Conservation (phyloP, 2,888 invertebrate species). For the Conomelus anceps region DNA sequence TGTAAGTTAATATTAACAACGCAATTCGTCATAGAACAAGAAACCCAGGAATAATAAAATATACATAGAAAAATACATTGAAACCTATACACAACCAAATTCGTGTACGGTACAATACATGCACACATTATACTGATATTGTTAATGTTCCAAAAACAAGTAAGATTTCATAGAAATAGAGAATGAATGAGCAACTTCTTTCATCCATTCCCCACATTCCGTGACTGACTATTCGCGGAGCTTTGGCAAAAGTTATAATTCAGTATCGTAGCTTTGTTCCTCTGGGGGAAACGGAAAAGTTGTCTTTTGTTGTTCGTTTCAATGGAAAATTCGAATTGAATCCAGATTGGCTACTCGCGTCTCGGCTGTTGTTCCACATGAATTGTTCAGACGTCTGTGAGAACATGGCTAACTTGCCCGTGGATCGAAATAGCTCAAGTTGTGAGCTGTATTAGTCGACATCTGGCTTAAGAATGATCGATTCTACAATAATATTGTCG, state of each 20-base stretch:
- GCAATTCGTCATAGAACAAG: too few species aligned
- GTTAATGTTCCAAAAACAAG: not conserved
- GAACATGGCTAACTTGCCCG: not conserved
- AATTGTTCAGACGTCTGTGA: too few species aligned
- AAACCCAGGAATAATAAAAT: too few species aligned
- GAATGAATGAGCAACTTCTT: not conserved
- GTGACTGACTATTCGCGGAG: not conserved
- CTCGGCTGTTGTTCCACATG: not conserved
- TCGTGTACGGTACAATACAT: too few species aligned
- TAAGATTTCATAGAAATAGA: not conserved
- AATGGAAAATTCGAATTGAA: not conserved
- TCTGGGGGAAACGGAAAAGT: not conserved
- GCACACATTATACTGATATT: too few species aligned
- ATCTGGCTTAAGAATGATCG: not conserved
- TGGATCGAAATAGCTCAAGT: not conserved
- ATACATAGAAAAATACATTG: too few species aligned
- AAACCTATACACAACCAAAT: not conserved
- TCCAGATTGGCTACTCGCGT: not conserved
- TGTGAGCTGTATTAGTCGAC: not conserved
- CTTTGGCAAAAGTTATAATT: not conserved
- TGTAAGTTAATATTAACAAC: too few species aligned
- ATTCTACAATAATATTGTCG: too few species aligned
- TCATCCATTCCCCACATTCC: not conserved
- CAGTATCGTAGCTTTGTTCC: not conserved
- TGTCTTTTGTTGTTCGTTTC: not conserved